These are phyloP conservation scores for Cynoglossus semilaevis DNA, from an alignment of 2,113 vertebrate genomes.

Conservation along the genomic window DNA sequence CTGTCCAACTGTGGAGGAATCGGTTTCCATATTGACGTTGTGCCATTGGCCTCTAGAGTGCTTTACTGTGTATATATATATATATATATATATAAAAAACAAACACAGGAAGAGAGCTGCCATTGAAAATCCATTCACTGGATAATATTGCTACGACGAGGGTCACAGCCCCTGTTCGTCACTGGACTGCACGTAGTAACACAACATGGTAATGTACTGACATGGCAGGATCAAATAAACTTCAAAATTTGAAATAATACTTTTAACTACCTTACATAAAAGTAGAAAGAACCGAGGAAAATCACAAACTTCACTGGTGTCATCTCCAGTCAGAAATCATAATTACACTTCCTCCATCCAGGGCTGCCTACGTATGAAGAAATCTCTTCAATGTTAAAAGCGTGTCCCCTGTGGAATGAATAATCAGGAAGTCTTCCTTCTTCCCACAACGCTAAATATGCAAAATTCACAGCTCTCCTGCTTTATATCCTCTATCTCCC, in stretches of 20 bases:
- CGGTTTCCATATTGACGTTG: constrained; percentile 23
- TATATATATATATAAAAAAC: no score
- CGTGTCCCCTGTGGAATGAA: constrained; percentile 46
- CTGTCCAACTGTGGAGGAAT: constrained; percentile 12
- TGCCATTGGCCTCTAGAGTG: neutral
- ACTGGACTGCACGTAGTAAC: neutral
- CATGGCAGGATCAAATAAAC: constrained; percentile 2
- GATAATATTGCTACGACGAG: neutral
- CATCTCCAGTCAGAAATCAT: constrained; percentile 1
- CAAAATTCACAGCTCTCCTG: constrained; percentile 56
- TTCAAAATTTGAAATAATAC: neutral
- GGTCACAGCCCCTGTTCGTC: neutral
- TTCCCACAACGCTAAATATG: constrained; percentile 61
- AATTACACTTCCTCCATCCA: constrained; percentile 25
- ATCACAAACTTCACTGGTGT: neutral
- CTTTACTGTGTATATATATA: neutral
- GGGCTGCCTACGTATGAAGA: constrained; percentile 37
- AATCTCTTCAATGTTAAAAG: constrained; percentile 46
- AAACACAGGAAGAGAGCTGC: neutral
- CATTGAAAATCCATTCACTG: neutral
- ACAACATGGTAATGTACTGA: neutral
- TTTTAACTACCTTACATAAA: neutral
- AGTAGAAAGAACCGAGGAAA: neutral
- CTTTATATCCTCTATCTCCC: constrained; percentile 45
- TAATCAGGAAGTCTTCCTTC: constrained; percentile 49